These are phyloP conservation scores for Echinarachnius parma DNA, from an alignment of 53 echinoderm and acorn worm genomes.

Conservation along the genomic window DNA sequence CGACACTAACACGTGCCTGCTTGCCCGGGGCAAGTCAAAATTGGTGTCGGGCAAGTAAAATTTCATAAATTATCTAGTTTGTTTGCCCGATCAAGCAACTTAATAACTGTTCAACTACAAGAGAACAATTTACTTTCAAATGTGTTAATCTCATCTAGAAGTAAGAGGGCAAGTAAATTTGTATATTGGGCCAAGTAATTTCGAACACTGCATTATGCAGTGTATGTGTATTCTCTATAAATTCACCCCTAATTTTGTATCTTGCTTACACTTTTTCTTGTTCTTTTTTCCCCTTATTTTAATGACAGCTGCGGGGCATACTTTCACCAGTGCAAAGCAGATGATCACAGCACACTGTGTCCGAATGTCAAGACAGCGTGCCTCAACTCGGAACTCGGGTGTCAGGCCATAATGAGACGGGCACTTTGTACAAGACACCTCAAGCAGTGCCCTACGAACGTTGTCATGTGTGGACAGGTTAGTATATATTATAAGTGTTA, in stretches of 20 bases:
- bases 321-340: constrained; percentile 40
- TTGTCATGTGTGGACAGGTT: constrained; percentile 41
- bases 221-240: neutral
- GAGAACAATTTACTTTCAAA: too few species aligned
- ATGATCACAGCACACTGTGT: constrained; percentile 29
- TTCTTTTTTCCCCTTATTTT: too few species aligned
- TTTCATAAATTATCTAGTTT: too few species aligned
- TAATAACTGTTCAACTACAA: too few species aligned
- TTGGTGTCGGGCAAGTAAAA: too few species aligned
- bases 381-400: constrained; percentile 28
- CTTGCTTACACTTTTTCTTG: neutral
- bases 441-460: constrained; percentile 29
- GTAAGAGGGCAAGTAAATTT: too few species aligned
- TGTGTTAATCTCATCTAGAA: too few species aligned
- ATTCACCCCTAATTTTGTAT: neutral
- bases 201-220: too few species aligned
- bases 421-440: constrained; percentile 16
- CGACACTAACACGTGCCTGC: too few species aligned
- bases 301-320: constrained; percentile 34
- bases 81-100: too few species aligned
- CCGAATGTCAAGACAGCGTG: constrained; percentile 32
- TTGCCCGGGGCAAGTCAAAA: too few species aligned
- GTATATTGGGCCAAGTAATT: too few species aligned
- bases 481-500: neutral
- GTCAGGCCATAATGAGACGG: constrained; percentile 29